phyloP scores from a whole-genome alignment of 2,797 vertebrate genomes.

The Periparus ater region DNA sequence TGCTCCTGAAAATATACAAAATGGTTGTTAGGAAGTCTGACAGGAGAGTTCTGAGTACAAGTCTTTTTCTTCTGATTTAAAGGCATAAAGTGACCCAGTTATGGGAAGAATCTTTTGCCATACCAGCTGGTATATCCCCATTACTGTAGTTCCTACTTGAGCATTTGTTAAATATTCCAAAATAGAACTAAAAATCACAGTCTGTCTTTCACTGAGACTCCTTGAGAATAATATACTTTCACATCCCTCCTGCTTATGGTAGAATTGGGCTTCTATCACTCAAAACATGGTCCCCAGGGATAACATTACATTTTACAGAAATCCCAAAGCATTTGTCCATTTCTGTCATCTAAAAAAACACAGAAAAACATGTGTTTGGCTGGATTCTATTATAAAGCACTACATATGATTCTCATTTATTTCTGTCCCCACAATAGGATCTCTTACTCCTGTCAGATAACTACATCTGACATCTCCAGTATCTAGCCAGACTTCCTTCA shows the following conservation, averaged over 20 bases:
- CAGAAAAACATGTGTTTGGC: not conserved
- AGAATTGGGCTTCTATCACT: not conserved
- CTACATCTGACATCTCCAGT: not conserved
- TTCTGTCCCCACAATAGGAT: not conserved
- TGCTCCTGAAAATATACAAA: not conserved
- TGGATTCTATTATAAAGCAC: not conserved
- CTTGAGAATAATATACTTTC: not conserved
- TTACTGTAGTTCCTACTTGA: not conserved
- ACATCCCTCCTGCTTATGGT: not conserved
- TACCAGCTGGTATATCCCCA: not conserved
- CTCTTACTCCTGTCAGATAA: not conserved
- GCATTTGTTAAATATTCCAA: not conserved
- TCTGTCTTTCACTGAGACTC: not conserved
- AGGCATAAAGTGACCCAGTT: not conserved
- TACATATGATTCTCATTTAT: not conserved
- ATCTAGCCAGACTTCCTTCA: not conserved
- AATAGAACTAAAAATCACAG: not conserved
- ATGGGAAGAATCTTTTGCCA: not conserved
- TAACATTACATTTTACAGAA: not conserved
- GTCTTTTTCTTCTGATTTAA: not conserved
- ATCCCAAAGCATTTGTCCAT: not conserved
- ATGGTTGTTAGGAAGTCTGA: not conserved
- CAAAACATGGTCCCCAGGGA: not conserved
- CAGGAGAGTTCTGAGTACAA: not conserved
- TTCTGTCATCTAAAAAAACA: not conserved